phyloP scores from a whole-genome alignment of 2,797 vertebrate species.

The Carduelis carduelis region DNA sequence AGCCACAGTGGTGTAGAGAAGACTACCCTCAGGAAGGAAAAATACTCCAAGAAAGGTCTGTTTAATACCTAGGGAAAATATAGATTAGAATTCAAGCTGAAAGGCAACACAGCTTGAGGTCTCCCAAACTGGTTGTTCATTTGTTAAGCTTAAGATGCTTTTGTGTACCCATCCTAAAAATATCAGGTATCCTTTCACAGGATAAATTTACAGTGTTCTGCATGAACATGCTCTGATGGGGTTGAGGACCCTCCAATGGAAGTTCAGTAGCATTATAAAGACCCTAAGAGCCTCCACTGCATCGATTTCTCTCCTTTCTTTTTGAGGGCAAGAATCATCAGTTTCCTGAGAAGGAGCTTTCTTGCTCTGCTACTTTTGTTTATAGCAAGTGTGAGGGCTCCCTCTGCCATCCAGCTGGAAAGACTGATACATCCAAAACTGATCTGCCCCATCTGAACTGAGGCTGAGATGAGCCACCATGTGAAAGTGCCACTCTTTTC shows the following conservation, averaged over 20 bases:
- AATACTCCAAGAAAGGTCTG: background rate
- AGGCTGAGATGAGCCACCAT: background rate
- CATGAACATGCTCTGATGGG: rapidly evolving
- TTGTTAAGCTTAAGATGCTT: background rate
- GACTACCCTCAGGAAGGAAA: background rate
- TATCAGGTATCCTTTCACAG: background rate
- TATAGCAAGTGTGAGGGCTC: background rate
- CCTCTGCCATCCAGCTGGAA: background rate
- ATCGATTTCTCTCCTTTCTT: background rate
- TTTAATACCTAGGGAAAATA: background rate
- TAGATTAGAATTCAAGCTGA: background rate
- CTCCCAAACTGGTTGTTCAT: background rate
- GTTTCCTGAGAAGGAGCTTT: background rate
- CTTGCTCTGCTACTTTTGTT: background rate
- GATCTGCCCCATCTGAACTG: background rate
- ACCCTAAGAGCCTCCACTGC: background rate
- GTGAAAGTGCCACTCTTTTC: background rate
- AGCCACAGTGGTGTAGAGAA: background rate
- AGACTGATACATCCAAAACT: background rate
- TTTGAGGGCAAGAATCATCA: background rate
- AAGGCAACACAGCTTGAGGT: background rate
- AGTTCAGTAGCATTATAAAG: background rate
- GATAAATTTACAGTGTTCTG: background rate
- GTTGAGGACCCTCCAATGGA: background rate
- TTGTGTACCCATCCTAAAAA: background rate